Evolutionary conservation across 1,140 invertebrate genomes (phyloP), one percentile per base, ranked within the genome.

Genomic region (Drosophila pachea): DNA sequence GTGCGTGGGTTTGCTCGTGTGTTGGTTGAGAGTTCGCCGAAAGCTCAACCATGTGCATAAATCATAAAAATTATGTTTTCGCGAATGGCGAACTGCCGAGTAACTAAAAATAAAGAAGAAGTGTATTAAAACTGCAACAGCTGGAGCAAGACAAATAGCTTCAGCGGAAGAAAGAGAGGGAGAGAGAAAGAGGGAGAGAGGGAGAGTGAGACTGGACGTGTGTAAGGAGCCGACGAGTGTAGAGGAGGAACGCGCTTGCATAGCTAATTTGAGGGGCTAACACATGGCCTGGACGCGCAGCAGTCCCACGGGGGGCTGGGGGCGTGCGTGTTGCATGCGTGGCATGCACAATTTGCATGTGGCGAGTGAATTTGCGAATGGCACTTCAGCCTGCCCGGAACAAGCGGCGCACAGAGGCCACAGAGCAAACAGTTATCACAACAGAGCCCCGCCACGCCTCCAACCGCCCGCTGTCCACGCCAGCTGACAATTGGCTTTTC

Each of bases 1-100:
- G 32, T 31, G 6, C 36, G 40, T 33, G 47, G 29, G 33, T 31
- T 12, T 12, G 45, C 49, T 2, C 9, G 16, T 49, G 35, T 50
- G 32, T 35, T 11, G 38, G 40, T 54, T n/a, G 50, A 43, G 59
- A 68, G 59, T 38, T 55, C 29, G 36, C 22, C 45, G 50, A 52
- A 73, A 49, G 54, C 56, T 47, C 45, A 74, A 40, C 42, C 71
- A 64, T 67, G 67, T 60, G 59, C 16, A 67, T 78, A 68, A 78
- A 49, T 40, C 58, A 58, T 60, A 54, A 48, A 70, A 48, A 65
- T 47, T 55, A 70, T 69, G 58, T 65, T 64, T 64, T 58, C 56
- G 45, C 50, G 53, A 64, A 64, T 55, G 54, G 65, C 65, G 52
- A 62, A 61, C 62, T 56, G 53, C 52, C 52, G 47, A 12, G 40